Evolutionary conservation across 2,888 invertebrate species (phyloP).

Genomic region (Dryocosmus kuriphilus): DNA sequence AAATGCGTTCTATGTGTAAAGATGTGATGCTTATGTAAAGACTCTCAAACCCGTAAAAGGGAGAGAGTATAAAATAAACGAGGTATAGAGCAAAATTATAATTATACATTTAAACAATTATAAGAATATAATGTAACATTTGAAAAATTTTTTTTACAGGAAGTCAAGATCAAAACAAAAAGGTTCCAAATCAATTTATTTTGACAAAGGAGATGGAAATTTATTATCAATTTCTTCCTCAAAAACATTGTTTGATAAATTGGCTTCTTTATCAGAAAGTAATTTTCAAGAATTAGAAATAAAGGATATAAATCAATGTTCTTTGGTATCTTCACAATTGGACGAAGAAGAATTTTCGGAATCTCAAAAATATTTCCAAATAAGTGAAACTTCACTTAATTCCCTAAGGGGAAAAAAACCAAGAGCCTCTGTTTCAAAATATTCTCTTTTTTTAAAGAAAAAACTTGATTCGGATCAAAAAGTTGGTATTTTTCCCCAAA

Average conservation of each 20-base stretch:
- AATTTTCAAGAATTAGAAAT: background rate
- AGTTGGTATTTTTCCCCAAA: background rate
- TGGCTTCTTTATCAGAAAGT: background rate
- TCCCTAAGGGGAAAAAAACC: background rate
- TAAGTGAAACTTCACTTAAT: background rate
- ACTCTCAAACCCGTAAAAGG: no score
- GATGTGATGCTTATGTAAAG: no score
- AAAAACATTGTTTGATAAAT: constrained; percentile 15
- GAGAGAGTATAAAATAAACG: no score
- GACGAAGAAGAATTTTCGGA: background rate
- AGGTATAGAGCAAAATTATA: no score
- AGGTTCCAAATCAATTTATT: background rate
- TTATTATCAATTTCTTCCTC: constrained; percentile 12
- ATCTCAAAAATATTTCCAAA: constrained; percentile 4
- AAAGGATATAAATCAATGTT: background rate
- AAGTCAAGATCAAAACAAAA: background rate
- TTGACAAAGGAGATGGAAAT: background rate
- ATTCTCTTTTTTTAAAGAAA: background rate
- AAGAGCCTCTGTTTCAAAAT: background rate
- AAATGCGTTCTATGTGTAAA: no score
- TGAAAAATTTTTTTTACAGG: background rate
- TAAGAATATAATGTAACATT: no score
- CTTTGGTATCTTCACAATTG: background rate
- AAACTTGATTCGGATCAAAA: background rate
- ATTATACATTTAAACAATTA: no score